These are phyloP conservation scores for Sylvilagus bachmani DNA, from an alignment of 2,113 vertebrate genomes.

Conservation along the genomic window DNA sequence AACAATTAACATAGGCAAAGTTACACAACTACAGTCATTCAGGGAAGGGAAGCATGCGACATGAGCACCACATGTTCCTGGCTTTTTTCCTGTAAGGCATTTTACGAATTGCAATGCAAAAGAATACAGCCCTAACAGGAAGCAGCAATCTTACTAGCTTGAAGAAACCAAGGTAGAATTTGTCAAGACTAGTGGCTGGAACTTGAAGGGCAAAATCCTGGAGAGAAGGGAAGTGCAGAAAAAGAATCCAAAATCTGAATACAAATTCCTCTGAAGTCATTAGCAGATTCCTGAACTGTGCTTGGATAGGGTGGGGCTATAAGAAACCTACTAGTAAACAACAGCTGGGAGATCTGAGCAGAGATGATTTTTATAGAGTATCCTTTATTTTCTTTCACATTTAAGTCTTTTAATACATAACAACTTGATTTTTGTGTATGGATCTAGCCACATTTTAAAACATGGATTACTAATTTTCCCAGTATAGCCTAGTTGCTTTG, in stretches of 20 bases:
- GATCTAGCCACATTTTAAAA: slow-evolving; percentile 52
- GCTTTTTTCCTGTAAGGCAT: slow-evolving; percentile 15
- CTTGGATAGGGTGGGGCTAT: neutral
- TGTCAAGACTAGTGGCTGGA: neutral
- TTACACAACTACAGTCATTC: neutral
- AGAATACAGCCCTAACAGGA: neutral
- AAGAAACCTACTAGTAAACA: slow-evolving; percentile 43
- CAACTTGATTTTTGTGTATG: slow-evolving; percentile 51
- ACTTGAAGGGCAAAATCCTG: slow-evolving; percentile 5
- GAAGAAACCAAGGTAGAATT: slow-evolving; percentile 3
- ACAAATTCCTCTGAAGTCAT: neutral
- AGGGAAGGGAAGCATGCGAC: neutral
- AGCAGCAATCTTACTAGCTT: neutral
- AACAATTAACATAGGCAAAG: neutral
- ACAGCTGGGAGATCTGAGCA: neutral
- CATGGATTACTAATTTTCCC: slow-evolving; percentile 25
- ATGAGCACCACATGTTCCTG: neutral
- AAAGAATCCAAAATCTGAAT: neutral
- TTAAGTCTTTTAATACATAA: slow-evolving; percentile 39
- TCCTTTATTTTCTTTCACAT: slow-evolving; percentile 34
- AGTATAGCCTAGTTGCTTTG: slow-evolving; percentile 36
- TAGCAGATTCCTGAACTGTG: slow-evolving; percentile 4
- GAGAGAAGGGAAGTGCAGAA: neutral
- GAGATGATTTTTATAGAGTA: neutral
- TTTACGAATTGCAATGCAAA: slow-evolving; percentile 36